A percentile compares a stretch with the other conserved stretches of the same genome.
These are phyloP conservation scores for Euwallacea similis DNA, from an alignment of 1,140 invertebrate species.

Conservation along the genomic window DNA sequence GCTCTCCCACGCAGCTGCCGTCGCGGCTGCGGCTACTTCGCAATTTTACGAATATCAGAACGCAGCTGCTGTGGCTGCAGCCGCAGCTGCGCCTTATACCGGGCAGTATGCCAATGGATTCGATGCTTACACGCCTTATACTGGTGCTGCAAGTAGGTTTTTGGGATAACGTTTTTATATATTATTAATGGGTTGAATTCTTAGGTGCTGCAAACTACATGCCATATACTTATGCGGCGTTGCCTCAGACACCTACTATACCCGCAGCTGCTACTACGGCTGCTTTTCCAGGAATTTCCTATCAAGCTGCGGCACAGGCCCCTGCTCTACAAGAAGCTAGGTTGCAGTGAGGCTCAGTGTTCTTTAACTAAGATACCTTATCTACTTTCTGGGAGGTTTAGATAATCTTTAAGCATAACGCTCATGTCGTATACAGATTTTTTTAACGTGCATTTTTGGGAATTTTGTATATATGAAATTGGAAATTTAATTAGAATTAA, in stretches of 20 bases:
- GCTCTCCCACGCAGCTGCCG: slow-evolving; percentile 70
- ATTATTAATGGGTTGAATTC: slow-evolving; percentile 16
- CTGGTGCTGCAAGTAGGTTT: slow-evolving; percentile 58
- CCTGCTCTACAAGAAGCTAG: slow-evolving; percentile 60
- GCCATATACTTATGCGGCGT: slow-evolving; percentile 67
- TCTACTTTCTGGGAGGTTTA: slow-evolving; percentile 8
- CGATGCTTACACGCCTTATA: slow-evolving; percentile 70
- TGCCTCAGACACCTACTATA: slow-evolving; percentile 62
- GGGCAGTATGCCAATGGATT: slow-evolving; percentile 72
- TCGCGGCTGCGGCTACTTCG: slow-evolving; percentile 70
- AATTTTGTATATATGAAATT: no score
- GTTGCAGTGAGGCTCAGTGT: slow-evolving; percentile 55
- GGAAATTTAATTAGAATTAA: no score
- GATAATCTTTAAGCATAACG: slow-evolving; percentile 18
- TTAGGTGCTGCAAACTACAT: slow-evolving; percentile 66
- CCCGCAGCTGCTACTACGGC: slow-evolving; percentile 57
- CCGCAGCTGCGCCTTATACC: slow-evolving; percentile 66
- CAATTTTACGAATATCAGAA: slow-evolving; percentile 76
- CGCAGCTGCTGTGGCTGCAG: slow-evolving; percentile 64
- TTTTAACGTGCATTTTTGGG: slow-evolving; percentile 9
- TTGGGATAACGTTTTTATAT: neutral
- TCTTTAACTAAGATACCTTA: slow-evolving; percentile 16
- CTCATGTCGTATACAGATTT: slow-evolving; percentile 21
- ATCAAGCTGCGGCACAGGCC: slow-evolving; percentile 60
- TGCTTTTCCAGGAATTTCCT: slow-evolving; percentile 65